Evolutionary conservation across 37 sponge, comb jelly and placozoan species (phyloP), one percentile per base, ranked within the genome.

Genomic region (Cladorhizidae sp.): DNA sequence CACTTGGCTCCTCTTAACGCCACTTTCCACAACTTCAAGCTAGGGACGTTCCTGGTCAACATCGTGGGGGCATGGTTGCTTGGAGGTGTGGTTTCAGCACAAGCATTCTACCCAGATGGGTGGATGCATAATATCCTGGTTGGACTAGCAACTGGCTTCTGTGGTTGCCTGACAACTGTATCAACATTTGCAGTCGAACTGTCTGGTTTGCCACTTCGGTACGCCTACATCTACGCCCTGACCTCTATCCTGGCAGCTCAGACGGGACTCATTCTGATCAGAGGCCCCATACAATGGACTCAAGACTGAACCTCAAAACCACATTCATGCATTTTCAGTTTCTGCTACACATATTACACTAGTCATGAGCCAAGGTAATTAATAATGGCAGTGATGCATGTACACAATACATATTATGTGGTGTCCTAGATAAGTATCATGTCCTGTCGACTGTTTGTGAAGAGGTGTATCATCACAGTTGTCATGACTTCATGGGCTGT

Each of bases 111-210:
- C 33, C 35, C 23, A 50, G n/a, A 64, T 3, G 56, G 17, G n/a
- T 18, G 62, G 1, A 26, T 22, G 20, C 39, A 81, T 1, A 22
- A 41, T 1, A 31, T 55, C 32, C 55, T 86, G 21, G 51, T 21
- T 26, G 89, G 89, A 78, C 35, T 77, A 31, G 64, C 59, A 12
- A 58, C 79, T 73, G 89, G 89, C 3, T 83, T 89, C 55, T 89
- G 89, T 77, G 89, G 89, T 32, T 79, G 89, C 61, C 73, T 89
- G 40, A 89, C 89, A 28, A 89, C 89, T 33, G 89, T 89, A 22
- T 89, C 89, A 0, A 89, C 89, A 26, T 89, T 89, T 72, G 72
- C 68, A 26, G 64, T 50, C 7, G 79, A 89, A 43, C 58, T 89
- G 22, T 58, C 56, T 58, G 39, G 67, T 14, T 80, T 89, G 15